Evolutionary conservation across 2,113 vertebrate species (phyloP).

Genomic region (Ceuthmochares aereus): DNA sequence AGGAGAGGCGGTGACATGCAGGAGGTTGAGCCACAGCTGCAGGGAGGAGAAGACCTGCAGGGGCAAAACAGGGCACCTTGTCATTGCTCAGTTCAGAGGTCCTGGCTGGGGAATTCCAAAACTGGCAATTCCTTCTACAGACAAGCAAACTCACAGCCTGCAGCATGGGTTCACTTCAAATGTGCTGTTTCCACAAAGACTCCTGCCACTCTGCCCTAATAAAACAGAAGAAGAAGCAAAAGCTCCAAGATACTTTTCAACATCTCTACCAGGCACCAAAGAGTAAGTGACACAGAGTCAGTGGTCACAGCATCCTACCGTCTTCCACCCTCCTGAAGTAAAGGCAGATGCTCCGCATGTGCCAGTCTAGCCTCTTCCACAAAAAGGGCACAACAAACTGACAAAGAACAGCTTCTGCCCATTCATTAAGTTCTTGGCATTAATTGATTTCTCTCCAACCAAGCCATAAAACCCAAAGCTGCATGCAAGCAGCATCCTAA

Average conservation of each 20-base stretch:
- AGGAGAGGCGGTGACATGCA: neutral
- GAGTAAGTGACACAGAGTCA: neutral
- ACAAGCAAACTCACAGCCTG: neutral
- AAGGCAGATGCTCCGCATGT: neutral
- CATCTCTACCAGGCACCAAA: neutral
- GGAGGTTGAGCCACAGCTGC: neutral
- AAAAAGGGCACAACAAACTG: neutral
- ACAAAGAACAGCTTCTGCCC: conserved; percentile 4
- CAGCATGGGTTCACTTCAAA: neutral
- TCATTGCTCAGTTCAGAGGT: neutral
- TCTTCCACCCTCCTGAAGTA: neutral
- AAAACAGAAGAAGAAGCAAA: neutral
- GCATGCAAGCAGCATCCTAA: conserved; percentile 67
- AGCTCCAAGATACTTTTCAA: neutral
- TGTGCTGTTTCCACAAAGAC: neutral
- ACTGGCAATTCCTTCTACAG: neutral
- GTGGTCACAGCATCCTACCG: neutral
- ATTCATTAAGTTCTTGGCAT: conserved; percentile 42
- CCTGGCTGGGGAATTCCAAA: neutral
- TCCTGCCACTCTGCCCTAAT: neutral
- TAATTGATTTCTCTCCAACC: conserved; percentile 66
- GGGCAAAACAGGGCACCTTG: neutral
- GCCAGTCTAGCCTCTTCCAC: neutral
- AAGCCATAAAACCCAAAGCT: conserved; percentile 65
- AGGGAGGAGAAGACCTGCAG: neutral